Evolutionary conservation across 2,888 invertebrate genomes (phyloP).

Genomic region (Scaptomyza parva): DNA sequence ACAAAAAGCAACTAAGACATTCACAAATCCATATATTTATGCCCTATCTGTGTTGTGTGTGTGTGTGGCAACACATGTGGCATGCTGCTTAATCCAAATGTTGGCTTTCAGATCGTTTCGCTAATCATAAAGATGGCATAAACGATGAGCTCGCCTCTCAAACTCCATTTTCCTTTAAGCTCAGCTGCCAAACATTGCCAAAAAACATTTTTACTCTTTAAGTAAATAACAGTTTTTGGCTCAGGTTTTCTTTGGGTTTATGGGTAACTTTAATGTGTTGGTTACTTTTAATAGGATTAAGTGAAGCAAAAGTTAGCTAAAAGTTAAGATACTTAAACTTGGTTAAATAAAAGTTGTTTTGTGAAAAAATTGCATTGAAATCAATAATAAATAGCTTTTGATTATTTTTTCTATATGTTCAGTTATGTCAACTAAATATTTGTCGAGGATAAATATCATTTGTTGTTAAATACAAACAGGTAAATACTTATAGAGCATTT

Average conservation of each 20-base stretch:
- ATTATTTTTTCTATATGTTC: background rate
- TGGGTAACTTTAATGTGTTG: slow-evolving; percentile 17
- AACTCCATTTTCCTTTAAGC: background rate
- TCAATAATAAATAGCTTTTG: background rate
- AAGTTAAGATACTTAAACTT: background rate
- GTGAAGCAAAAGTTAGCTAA: background rate
- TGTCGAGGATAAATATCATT: background rate
- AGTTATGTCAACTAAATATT: background rate
- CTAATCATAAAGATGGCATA: slow-evolving; percentile 78
- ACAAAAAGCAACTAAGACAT: slow-evolving; percentile 46
- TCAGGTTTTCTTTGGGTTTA: background rate
- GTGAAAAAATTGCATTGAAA: background rate
- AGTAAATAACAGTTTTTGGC: slow-evolving; percentile 9
- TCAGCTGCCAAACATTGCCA: slow-evolving; percentile 54
- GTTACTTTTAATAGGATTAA: background rate
- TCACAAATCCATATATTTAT: slow-evolving; percentile 64
- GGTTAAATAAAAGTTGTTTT: background rate
- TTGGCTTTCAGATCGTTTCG: slow-evolving; percentile 64
- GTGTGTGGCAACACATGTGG: slow-evolving; percentile 54
- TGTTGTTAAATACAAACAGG: background rate
- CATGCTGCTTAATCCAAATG: slow-evolving; percentile 73
- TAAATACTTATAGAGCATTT: background rate
- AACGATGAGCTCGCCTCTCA: slow-evolving; percentile 61
- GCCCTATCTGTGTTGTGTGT: slow-evolving; percentile 20
- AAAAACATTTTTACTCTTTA: slow-evolving; percentile 18